These are phyloP conservation scores for Mya arenaria DNA, from an alignment of 1,140 invertebrate genomes.

Conservation along the genomic window DNA sequence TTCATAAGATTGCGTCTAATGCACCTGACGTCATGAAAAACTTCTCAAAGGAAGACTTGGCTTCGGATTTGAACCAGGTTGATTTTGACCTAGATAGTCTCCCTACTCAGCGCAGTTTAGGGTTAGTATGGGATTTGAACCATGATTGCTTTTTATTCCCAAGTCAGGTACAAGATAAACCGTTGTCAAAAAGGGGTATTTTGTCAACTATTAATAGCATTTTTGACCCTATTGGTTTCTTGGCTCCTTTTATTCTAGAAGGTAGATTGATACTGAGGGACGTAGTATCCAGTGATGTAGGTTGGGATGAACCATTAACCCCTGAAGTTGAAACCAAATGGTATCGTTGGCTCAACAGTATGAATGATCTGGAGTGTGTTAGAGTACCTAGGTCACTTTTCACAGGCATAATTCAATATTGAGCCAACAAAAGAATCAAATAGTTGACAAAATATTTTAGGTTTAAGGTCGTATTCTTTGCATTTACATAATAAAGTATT, in stretches of 20 bases:
- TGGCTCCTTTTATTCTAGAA: slow-evolving; percentile 54
- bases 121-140: slow-evolving; percentile 56
- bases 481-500: slow-evolving; percentile 33
- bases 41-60: slow-evolving; percentile 55
- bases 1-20: slow-evolving; percentile 58
- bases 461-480: slow-evolving; percentile 38
- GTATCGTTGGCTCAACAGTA: background rate
- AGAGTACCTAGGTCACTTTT: background rate
- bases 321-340: slow-evolving; percentile 9
- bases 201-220: slow-evolving; percentile 49
- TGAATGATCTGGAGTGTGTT: slow-evolving; percentile 3
- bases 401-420: slow-evolving; percentile 72
- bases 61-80: slow-evolving; percentile 55
- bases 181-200: slow-evolving; percentile 50
- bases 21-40: slow-evolving; percentile 41
- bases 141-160: slow-evolving; percentile 55
- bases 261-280: slow-evolving; percentile 59
- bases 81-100: slow-evolving; percentile 37
- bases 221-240: slow-evolving; percentile 55
- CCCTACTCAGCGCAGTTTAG: slow-evolving; percentile 56
- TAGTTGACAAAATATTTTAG: background rate
- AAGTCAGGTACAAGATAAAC: slow-evolving; percentile 28
- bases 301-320: slow-evolving; percentile 9
- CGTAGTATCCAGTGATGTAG: slow-evolving; percentile 6
- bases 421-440: slow-evolving; percentile 67